Base-by-base conservation (phyloP, 1,140 invertebrate species). In the Nymphalis io region DNA sequence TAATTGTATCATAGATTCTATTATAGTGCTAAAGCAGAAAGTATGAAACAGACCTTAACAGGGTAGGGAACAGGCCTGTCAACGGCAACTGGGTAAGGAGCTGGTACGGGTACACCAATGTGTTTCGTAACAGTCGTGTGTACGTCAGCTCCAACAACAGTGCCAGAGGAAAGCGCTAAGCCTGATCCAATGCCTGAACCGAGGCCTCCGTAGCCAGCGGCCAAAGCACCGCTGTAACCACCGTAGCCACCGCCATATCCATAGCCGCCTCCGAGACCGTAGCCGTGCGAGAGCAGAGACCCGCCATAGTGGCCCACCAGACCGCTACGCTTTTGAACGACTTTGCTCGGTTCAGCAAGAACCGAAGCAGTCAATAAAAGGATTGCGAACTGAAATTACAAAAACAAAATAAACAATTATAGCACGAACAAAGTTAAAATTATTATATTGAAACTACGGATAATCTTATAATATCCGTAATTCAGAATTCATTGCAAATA, bases 51-150 rank as follows among this genome's bases (percentile, higher is more conserved):
- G 58, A 91, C 91, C 81, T 81, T 90, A 4, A 90, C 83, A 8
- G 91, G 87, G 15, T 87, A 81, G 23, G 85, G 81, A 10, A 89
- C 82, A 58, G 89, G 89, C 40, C 89, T 85, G 64, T 90, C 88
- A 8, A 92, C 86, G 21, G 90, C 80, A 0, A 92, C 88, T 20
- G 89, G 87, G 66, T 89, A 91, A 8, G 91, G 91, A 11, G 89
- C 88, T 1, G 91, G 89, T 5, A 91, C 85, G 0, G 91, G 89
- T 6, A 91, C 84, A 6, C 91, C 91, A 27, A 92, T 83, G 60
- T 92, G 91, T 66, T 90, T 91, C 1, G 91, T 92, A 1, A 92
- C 89, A 0, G 89, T 92, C 0, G 91, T 92, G 61, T 92, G 91
- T 11, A 90, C 84, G 57, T 92, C 83, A 39, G 89, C 88, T 1